A percentile compares a stretch with the other conserved stretches of the same genome.
phyloP scores from a whole-genome alignment of 2,113 vertebrate genomes.

The Fulica atra region DNA sequence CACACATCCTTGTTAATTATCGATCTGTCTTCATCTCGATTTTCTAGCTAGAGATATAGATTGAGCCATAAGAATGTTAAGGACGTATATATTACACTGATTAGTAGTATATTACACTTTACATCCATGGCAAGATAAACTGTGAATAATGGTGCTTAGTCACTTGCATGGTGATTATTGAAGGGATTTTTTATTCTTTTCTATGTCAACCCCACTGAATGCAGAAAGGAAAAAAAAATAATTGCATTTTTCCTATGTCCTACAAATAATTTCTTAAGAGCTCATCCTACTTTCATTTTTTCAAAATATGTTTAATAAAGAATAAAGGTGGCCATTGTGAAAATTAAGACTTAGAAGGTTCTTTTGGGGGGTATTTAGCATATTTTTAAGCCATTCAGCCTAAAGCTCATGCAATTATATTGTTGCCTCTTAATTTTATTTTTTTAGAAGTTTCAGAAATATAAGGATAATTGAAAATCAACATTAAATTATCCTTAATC shows the following conservation, averaged over 20 bases:
- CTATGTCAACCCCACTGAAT: neutral
- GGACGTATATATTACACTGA: neutral
- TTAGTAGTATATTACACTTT: neutral
- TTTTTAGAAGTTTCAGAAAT: neutral
- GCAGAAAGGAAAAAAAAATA: neutral
- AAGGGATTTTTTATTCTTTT: neutral
- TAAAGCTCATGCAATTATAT: neutral
- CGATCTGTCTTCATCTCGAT: neutral
- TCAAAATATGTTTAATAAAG: neutral
- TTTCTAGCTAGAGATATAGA: neutral
- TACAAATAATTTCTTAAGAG: neutral
- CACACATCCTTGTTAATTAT: neutral
- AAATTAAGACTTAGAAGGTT: neutral
- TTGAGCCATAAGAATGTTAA: neutral
- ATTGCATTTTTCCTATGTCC: neutral
- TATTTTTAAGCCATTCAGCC: neutral
- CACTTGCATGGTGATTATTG: neutral
- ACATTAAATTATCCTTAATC: neutral
- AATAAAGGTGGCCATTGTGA: neutral
- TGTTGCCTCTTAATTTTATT: neutral
- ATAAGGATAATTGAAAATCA: neutral
- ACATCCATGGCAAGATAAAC: neutral
- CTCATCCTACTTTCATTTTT: neutral
- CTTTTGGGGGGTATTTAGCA: rapidly evolving
- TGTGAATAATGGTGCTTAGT: neutral